These are phyloP conservation scores for Diarsia mendica DNA, from an alignment of 2,888 invertebrate species.

Conservation along the genomic window DNA sequence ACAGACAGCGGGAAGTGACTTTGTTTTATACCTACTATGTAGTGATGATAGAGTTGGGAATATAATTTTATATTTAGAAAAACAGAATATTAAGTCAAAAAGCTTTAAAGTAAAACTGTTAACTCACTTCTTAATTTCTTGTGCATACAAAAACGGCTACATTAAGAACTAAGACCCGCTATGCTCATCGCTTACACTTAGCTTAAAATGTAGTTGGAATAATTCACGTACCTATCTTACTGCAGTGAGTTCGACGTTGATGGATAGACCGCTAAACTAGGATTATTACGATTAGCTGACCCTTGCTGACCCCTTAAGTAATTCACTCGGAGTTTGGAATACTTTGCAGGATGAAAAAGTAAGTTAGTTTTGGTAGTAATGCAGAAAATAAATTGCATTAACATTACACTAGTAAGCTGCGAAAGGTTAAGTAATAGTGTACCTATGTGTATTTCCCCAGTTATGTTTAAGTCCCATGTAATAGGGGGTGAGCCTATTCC, in stretches of 20 bases:
- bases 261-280: slow-evolving; percentile 53
- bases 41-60: too few relatives aligned
- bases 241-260: slow-evolving; percentile 64
- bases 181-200: slow-evolving; percentile 45
- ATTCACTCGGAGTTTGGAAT: slow-evolving; percentile 14
- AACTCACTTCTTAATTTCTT: neutral
- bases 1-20: too few relatives aligned
- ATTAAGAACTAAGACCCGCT: slow-evolving; percentile 6
- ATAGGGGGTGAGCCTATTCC: neutral
- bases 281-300: slow-evolving; percentile 60
- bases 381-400: neutral
- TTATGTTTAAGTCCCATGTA: neutral
- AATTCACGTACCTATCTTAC: slow-evolving; percentile 65
- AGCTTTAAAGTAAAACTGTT: neutral
- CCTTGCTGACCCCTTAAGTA: slow-evolving; percentile 45
- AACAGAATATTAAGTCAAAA: neutral
- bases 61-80: too few relatives aligned
- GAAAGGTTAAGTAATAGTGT: too few relatives aligned
- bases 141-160: slow-evolving; percentile 1
- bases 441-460: too few relatives aligned
- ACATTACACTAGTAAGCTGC: too few relatives aligned
- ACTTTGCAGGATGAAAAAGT: neutral
- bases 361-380: neutral
- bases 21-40: too few relatives aligned
- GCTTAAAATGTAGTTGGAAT: slow-evolving; percentile 60